Percentiles rank a stretch among this genome's conserved stretches.
These are phyloP conservation scores for Syrphus vitripennis DNA, from an alignment of 2,888 invertebrate species.

Conservation along the genomic window DNA sequence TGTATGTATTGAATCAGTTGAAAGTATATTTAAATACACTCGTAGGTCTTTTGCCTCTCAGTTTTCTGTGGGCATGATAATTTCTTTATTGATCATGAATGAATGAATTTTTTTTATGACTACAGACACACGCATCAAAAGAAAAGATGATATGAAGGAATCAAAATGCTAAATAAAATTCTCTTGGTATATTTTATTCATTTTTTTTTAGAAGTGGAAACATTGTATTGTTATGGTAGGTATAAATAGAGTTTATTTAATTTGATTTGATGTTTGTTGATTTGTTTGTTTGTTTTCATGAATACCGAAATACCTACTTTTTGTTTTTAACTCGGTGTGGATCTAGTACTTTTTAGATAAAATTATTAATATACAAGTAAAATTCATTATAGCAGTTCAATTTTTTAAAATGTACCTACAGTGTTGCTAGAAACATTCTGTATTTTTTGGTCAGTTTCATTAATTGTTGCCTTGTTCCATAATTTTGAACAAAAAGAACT, in stretches of 20 bases:
- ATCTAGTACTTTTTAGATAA: neutral
- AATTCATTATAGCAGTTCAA: no score
- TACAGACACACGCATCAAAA: neutral
- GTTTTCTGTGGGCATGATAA: neutral
- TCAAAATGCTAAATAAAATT: neutral
- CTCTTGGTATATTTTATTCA: neutral
- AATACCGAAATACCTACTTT: neutral
- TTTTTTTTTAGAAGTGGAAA: neutral
- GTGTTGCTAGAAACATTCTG: no score
- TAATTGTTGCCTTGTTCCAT: no score
- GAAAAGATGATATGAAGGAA: neutral
- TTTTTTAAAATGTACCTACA: no score
- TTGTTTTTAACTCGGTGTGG: neutral
- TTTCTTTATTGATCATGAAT: constrained; percentile 22
- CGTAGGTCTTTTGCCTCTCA: neutral
- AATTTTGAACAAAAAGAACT: no score
- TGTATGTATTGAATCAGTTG: neutral
- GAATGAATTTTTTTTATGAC: neutral
- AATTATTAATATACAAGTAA: no score
- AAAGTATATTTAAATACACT: neutral
- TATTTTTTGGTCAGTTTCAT: no score
- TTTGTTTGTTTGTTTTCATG: neutral
- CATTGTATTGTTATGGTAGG: neutral
- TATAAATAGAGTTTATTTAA: neutral
- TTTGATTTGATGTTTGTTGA: neutral